Conservation (phyloP, 2,113 vertebrate genomes). For the Cettia cetti region DNA sequence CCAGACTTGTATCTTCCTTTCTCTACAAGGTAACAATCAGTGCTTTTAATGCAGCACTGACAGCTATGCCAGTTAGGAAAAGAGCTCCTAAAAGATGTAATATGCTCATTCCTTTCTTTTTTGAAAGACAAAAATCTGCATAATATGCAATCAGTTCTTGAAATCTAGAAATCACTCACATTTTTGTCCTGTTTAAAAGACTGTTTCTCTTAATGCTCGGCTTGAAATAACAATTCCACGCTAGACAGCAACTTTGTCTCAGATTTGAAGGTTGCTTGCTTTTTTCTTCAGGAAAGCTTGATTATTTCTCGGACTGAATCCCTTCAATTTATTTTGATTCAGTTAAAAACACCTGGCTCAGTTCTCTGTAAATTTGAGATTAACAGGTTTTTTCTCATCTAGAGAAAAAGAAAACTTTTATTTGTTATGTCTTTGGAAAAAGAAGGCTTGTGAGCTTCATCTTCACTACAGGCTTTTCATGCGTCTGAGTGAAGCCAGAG, state of each 20-base stretch:
- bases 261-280: not conserved
- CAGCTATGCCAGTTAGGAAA: conserved; percentile 23
- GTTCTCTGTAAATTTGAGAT: not conserved
- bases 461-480: not conserved
- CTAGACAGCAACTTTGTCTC: not conserved
- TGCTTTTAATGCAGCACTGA: conserved; percentile 50
- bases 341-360: not conserved
- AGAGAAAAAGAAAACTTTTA: not conserved
- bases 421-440: not conserved
- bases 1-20: conserved; percentile 68
- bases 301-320: not conserved
- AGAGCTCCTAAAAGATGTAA: conserved; percentile 1
- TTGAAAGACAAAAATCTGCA: not conserved
- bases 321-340: not conserved
- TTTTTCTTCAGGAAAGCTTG: not conserved
- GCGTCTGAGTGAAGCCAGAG: not conserved
- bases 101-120: not conserved
- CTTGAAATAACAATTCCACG: not conserved
- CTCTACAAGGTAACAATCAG: conserved; percentile 76
- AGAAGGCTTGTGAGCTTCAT: not conserved
- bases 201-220: not conserved
- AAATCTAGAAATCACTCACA: not conserved
- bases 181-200: not conserved
- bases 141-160: conserved; percentile 42
- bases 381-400: not conserved